Percentiles rank a stretch among this genome's conserved stretches.
phyloP scores from a whole-genome alignment of 37 sponge, comb jelly and placozoan genomes.

The Axinella damicornis region DNA sequence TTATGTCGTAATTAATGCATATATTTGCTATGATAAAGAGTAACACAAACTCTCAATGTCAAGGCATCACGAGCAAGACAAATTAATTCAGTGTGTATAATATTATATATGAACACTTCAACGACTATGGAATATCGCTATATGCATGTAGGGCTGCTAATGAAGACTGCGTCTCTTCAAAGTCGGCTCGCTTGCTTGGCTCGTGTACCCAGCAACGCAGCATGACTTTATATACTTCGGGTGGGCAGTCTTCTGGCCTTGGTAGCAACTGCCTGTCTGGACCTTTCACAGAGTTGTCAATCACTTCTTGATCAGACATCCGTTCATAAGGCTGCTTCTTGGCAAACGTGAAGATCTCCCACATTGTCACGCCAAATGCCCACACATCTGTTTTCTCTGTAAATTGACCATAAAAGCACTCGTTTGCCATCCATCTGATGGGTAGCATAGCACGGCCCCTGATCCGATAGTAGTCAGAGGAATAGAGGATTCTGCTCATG shows the following conservation, averaged over 20 bases:
- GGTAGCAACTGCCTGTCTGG: constrained; percentile 37
- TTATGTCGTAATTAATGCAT: too few relatives aligned
- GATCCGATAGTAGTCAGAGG: constrained; percentile 63
- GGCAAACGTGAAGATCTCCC: constrained; percentile 84
- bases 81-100: too few relatives aligned
- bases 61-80: too few relatives aligned
- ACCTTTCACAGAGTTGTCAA: constrained; percentile 66
- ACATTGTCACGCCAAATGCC: constrained; percentile 87
- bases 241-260: constrained; percentile 58
- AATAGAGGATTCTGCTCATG: constrained; percentile 79
- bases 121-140: constrained; percentile 36
- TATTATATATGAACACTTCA: too few relatives aligned
- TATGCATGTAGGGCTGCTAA: constrained; percentile 42
- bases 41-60: too few relatives aligned
- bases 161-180: constrained; percentile 53
- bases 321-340: constrained; percentile 69
- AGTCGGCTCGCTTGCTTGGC: constrained; percentile 54
- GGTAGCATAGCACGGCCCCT: constrained; percentile 62
- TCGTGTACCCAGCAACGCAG: constrained; percentile 71
- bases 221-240: constrained; percentile 65
- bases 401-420: constrained; percentile 87
- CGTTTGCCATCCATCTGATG: constrained; percentile 87
- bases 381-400: constrained; percentile 85
- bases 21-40: too few relatives aligned
- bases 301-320: constrained; percentile 74